Conservation (phyloP, 2,888 invertebrate species). For the Rotaria macrura region DNA sequence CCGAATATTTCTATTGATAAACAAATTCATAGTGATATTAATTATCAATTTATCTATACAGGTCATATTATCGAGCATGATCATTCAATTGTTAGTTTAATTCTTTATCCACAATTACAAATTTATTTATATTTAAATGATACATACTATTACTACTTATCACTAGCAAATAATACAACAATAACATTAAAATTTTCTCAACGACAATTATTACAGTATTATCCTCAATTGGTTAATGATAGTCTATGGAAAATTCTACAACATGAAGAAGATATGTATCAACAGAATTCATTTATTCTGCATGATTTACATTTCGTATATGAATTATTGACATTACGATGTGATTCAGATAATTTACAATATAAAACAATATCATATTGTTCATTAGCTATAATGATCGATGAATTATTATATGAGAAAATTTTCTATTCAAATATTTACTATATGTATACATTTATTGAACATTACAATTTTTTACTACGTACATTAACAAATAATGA, state of each 20-base stretch:
- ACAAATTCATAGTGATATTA: not conserved
- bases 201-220: not conserved
- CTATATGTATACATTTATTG: not conserved
- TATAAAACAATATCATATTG: not conserved
- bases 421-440: not conserved
- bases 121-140: not conserved
- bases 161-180: not conserved
- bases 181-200: not conserved
- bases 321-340: conserved; percentile 15
- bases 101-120: not conserved
- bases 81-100: not conserved
- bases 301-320: conserved; percentile 15
- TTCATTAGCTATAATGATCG: not conserved
- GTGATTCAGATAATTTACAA: not conserved
- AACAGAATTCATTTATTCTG: not conserved
- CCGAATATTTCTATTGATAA: not conserved
- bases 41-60: not conserved
- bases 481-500: not conserved
- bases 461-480: conserved; percentile 16
- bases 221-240: not conserved
- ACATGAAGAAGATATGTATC: conserved; percentile 9
- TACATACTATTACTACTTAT: not conserved
- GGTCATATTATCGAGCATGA: not conserved
- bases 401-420: not conserved
- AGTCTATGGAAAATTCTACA: not conserved